Base-by-base conservation (phyloP, 2,888 invertebrate species). In the Molorchus minor region DNA sequence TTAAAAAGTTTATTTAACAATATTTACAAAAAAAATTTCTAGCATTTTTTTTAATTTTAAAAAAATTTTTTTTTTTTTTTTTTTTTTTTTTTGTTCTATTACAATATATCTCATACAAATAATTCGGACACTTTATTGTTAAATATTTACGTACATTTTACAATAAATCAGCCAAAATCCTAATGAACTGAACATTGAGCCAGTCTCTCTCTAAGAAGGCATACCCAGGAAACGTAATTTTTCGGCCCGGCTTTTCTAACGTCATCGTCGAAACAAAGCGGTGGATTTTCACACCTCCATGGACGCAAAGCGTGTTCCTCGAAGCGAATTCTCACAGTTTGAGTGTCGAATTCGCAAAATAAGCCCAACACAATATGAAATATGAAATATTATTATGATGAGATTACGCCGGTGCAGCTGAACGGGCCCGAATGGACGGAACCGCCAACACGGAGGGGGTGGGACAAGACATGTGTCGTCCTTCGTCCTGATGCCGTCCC, bases 321-420 rank as follows among this genome's bases (percentile, higher is more conserved):
- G 17, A 56, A 57, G 60, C 44, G 35, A 57, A 63, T 71, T 70
- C 65, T 65, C 68, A 60, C 69, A 66, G 66, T 44, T 54, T 51
- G 62, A 64, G 53, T 59, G 55, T 47, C 46, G 67, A 70, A 70
- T 72, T 68, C 71, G 62, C 69, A 69, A 73, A 73, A 73, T 75
- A 74, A 75, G 70, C 73, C 76, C 74, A 75, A 72, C 72, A 78
- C 78, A 78, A 79, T 82, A 82, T 82, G 82, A 79, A 81, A 80
- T 79, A 78, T 78, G 79, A 80, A 81, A 79, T 81, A 80, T 81
- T 80, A 80, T 80, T 80, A 81, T 88, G 87, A 89, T 88, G 86
- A 84, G 89, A 88, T 89, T 89, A 88, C 83, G 75, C 79, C 83
- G 75, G 82, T 83, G 84, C 88, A 87, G 84, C 84, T 87, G 86